Conservation (phyloP, 2,113 vertebrate genomes). For the Ailurus styani region DNA sequence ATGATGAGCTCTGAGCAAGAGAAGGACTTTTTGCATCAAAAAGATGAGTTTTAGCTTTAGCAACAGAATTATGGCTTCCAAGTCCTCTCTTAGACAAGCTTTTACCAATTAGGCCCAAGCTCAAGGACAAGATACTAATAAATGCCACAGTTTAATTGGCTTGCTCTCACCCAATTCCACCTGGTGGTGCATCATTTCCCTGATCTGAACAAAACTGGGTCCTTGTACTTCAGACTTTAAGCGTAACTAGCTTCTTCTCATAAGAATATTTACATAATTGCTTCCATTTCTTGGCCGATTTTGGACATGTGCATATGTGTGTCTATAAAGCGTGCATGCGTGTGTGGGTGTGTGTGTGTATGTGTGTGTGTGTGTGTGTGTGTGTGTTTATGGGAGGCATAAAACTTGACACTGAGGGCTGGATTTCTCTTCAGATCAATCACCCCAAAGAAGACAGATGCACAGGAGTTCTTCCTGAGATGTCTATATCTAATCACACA, state of each 20-base stretch:
- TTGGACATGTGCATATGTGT: neutral
- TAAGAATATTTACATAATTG: conserved; percentile 17
- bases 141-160: conserved; percentile 66
- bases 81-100: conserved; percentile 40
- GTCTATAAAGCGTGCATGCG: neutral
- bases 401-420: conserved; percentile 21
- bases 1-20: conserved; percentile 16
- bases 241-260: neutral
- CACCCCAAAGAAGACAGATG: neutral
- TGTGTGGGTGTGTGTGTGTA: too few relatives aligned
- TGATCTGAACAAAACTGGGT: conserved; percentile 43
- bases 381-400: neutral
- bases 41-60: conserved; percentile 48
- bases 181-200: conserved; percentile 50
- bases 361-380: neutral
- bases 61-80: conserved; percentile 52
- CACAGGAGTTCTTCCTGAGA: neutral
- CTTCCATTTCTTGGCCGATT: conserved; percentile 10
- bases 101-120: conserved; percentile 44
- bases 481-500: neutral
- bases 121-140: conserved; percentile 66
- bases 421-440: conserved; percentile 17
- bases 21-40: conserved; percentile 14
- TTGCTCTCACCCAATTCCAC: conserved; percentile 53
- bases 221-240: conserved; percentile 21